phyloP scores from a whole-genome alignment of 2,797 vertebrate genomes.

The Acanthopagrus latus region DNA sequence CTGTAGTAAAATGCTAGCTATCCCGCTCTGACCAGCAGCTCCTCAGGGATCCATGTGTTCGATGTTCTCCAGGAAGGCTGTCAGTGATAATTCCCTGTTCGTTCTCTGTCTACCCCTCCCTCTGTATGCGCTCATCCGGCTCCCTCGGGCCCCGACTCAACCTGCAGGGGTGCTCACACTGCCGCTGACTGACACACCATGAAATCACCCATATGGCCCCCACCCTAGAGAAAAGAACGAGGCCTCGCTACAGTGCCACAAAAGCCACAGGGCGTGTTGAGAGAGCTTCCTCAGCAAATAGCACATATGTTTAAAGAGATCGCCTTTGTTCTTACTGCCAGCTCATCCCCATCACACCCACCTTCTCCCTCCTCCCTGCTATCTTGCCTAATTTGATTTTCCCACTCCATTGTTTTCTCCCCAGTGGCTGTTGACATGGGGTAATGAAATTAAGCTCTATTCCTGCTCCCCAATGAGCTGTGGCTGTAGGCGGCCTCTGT shows the following conservation, averaged over 20 bases:
- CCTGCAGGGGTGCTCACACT: slow-evolving; percentile 28
- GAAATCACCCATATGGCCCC: slow-evolving; percentile 51
- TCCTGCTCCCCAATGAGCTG: slow-evolving; percentile 44
- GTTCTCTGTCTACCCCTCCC: neutral
- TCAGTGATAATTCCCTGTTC: slow-evolving; percentile 31
- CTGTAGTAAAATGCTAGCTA: slow-evolving; percentile 36
- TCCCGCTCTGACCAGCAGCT: slow-evolving; percentile 10
- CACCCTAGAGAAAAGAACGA: neutral
- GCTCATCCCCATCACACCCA: slow-evolving; percentile 38
- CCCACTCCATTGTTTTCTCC: slow-evolving; percentile 76
- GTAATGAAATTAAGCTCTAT: slow-evolving; percentile 78
- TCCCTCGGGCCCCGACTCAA: slow-evolving; percentile 15
- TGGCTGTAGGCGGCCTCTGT: slow-evolving; percentile 51
- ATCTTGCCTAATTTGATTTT: slow-evolving; percentile 76
- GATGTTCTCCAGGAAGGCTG: slow-evolving; percentile 18
- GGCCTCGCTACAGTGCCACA: neutral
- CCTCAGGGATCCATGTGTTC: slow-evolving; percentile 22
- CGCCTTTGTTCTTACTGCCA: slow-evolving; percentile 24
- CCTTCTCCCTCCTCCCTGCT: slow-evolving; percentile 39
- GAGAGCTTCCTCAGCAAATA: slow-evolving; percentile 43
- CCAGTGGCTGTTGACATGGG: slow-evolving; percentile 72
- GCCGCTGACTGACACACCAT: slow-evolving; percentile 42
- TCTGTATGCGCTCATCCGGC: neutral
- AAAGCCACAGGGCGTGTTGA: slow-evolving; percentile 23
- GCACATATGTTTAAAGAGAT: slow-evolving; percentile 53